Percentiles rank a stretch among this genome's conserved stretches.
These are phyloP conservation scores for Emys orbicularis DNA, from an alignment of 2,797 vertebrate genomes.

Conservation along the genomic window DNA sequence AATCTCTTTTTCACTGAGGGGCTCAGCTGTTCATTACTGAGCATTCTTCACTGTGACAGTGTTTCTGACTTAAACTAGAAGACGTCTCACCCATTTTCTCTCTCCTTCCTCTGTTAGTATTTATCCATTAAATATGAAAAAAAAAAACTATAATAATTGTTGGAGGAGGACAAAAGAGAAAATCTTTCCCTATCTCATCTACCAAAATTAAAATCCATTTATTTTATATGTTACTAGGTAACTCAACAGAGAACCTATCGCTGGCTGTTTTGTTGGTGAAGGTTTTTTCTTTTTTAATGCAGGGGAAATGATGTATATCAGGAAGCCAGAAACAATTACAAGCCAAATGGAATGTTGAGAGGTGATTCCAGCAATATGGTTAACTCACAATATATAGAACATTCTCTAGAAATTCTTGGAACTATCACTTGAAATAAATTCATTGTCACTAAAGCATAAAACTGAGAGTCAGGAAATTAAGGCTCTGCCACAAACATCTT, in stretches of 20 bases:
- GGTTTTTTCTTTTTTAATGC: background rate
- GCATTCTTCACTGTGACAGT: slow-evolving; percentile 43
- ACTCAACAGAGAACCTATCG: background rate
- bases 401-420: background rate
- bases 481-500: background rate
- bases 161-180: background rate
- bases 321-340: slow-evolving; percentile 10
- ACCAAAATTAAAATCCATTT: background rate
- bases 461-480: background rate
- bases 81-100: background rate
- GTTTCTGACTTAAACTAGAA: slow-evolving; percentile 53
- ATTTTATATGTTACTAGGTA: background rate
- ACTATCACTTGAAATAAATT: background rate
- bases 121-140: slow-evolving; percentile 17
- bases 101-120: background rate
- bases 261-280: background rate
- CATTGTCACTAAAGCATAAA: background rate
- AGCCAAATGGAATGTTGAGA: slow-evolving; percentile 1
- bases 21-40: slow-evolving; percentile 59
- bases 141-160: background rate
- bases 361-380: background rate
- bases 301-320: background rate
- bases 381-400: accelerated
- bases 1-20: slow-evolving; percentile 45
- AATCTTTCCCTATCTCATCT: background rate